Conservation (phyloP, 2,888 invertebrate species). For the Lasioglossum leucozonium region DNA sequence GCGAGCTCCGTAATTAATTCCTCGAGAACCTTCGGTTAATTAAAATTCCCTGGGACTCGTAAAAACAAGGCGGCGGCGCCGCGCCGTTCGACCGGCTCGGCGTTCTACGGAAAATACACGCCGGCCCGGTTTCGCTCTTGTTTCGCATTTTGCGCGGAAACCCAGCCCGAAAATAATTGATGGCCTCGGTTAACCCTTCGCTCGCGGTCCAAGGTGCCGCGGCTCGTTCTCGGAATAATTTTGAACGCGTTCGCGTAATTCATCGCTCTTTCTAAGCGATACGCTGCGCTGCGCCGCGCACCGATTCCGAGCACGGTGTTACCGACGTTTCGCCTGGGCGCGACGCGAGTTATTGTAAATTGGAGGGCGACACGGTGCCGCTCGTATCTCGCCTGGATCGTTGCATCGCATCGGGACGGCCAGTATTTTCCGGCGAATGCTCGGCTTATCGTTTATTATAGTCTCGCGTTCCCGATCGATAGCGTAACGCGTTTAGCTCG, state of each 20-base stretch:
- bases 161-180: slow-evolving; percentile 10
- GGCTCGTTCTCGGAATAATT: neutral
- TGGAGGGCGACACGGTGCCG: neutral
- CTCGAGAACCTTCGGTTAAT: slow-evolving; percentile 25
- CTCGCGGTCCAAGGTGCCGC: neutral
- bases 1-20: slow-evolving; percentile 32
- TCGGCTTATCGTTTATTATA: slow-evolving; percentile 14
- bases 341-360: slow-evolving; percentile 20
- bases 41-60: slow-evolving; percentile 26
- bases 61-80: slow-evolving; percentile 13
- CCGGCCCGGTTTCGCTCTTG: neutral
- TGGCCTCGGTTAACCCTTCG: slow-evolving; percentile 26
- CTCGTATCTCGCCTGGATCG: slow-evolving; percentile 9
- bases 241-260: neutral
- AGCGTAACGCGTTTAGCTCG: neutral
- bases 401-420: neutral
- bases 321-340: too few relatives aligned
- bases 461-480: neutral
- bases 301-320: too few relatives aligned
- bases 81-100: neutral
- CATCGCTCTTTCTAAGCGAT: neutral
- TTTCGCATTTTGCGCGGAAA: slow-evolving; percentile 8
- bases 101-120: too few relatives aligned
- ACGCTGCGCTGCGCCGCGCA: too few relatives aligned
- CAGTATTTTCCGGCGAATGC: neutral